phyloP scores from a whole-genome alignment of 2,113 vertebrate species.

The Eidolon helvum region DNA sequence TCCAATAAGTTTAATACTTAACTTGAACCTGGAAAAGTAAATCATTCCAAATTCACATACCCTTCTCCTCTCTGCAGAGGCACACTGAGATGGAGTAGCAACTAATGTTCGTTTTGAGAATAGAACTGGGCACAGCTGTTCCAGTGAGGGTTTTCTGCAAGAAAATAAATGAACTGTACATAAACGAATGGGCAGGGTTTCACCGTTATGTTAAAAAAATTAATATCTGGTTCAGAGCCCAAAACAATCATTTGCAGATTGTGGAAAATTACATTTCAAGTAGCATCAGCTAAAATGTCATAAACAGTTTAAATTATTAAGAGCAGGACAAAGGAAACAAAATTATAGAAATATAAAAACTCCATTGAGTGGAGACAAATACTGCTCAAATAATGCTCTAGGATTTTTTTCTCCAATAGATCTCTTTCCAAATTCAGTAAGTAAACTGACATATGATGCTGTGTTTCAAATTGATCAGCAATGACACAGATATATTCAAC shows the following conservation, averaged over 20 bases:
- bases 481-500: background rate
- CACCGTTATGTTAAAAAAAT: slow-evolving; percentile 22
- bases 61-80: background rate
- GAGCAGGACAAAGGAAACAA: background rate
- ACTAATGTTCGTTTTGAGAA: slow-evolving; percentile 46
- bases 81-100: background rate
- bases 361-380: background rate
- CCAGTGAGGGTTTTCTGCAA: background rate
- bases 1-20: background rate
- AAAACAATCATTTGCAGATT: slow-evolving; percentile 8
- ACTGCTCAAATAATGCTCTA: background rate
- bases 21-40: background rate
- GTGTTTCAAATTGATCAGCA: background rate
- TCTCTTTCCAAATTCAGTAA: background rate
- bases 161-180: slow-evolving; percentile 45
- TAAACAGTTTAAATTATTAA: slow-evolving; percentile 47
- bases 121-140: slow-evolving; percentile 14
- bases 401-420: background rate
- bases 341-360: background rate
- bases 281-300: slow-evolving; percentile 31
- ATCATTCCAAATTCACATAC: slow-evolving; percentile 8
- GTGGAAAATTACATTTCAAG: slow-evolving; percentile 44
- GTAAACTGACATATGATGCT: background rate
- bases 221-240: slow-evolving; percentile 9
- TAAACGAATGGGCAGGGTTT: slow-evolving; percentile 42